Base-by-base conservation (phyloP, 2,797 vertebrate species). In the Malacoraja senta region DNA sequence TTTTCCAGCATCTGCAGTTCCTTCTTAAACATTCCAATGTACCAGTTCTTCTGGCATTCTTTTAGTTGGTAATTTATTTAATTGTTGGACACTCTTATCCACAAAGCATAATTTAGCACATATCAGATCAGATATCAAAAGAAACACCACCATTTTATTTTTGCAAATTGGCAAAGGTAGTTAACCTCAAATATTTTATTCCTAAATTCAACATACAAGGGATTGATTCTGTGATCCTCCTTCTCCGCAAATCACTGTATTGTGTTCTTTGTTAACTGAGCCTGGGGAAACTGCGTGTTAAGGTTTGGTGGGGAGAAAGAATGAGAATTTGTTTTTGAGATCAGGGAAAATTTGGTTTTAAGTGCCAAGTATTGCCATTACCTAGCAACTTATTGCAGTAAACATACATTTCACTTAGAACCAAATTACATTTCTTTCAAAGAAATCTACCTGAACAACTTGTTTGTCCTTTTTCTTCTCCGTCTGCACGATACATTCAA, bases 401-500 rank as follows among this genome's bases (percentile, higher is more conserved):
- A 61, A 13, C 32, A 7, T 38, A 38, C 78, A 35, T 32, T 88
- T 35, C 84, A 21, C 17, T 88, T 35, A 8, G 61, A 88, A 88
- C 61, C 84, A 35, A 68, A 88, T 68, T 35, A 93, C 71, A 38
- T 21, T 80, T 68, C 78, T 19, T 93, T 84, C 58, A 83, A 17
- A 53, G 93, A 0, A 13, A 24, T 9, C 78, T 97, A 97, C 97
- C 97, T 97, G 96, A 94, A 96, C 94, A 78, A 96, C 96, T 93
- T 96, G 97, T 78, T 98, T 97, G 93, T 96, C 95, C 93, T 98
- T 96, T 95, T 96, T 96, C 93, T 96, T 96, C 65, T 97, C 98
- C 0, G 96, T 96, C 94, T 98, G 97, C 93, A 99, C 95, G 0
- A 97, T 96, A 4, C 93, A 96, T 93, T 98, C 96, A 94, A 99